phyloP scores from a whole-genome alignment of 1,140 invertebrate genomes.

The Mycetomoellerius zeteki region DNA sequence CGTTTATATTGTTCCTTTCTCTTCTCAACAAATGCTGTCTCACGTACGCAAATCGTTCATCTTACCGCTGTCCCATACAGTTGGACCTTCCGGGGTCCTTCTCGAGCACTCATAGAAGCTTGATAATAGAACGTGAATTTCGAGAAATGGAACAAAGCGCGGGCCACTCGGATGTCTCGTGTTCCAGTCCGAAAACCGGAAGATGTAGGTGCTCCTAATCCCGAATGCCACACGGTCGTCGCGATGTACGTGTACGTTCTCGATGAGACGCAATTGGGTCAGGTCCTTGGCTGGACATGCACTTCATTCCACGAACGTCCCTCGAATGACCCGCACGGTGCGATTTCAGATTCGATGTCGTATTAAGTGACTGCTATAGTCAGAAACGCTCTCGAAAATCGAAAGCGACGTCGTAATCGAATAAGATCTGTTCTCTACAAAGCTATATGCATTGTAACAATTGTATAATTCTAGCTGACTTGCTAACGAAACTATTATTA shows the following conservation, averaged over 20 bases:
- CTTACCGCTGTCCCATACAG: conserved; percentile 57
- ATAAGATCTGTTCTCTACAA: neutral
- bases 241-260: conserved; percentile 70
- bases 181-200: conserved; percentile 68
- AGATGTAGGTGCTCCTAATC: conserved; percentile 75
- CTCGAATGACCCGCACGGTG: conserved; percentile 29
- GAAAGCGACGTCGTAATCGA: neutral
- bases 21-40: conserved; percentile 9
- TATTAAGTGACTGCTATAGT: conserved; percentile 39
- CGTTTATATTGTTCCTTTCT: neutral
- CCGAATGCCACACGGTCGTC: conserved; percentile 77
- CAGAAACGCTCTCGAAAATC: conserved; percentile 28
- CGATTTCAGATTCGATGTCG: conserved; percentile 27
- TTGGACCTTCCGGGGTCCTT: conserved; percentile 21
- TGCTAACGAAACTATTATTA: neutral
- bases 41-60: conserved; percentile 51
- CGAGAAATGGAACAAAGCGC: conserved; percentile 64
- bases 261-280: conserved; percentile 80
- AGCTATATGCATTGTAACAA: neutral
- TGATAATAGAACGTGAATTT: conserved; percentile 70
- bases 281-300: conserved; percentile 74
- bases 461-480: neutral
- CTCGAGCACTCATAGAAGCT: neutral
- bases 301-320: conserved; percentile 73
- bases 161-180: conserved; percentile 47